phyloP scores from a whole-genome alignment of 2,888 invertebrate genomes.

The Diogma glabrata region DNA sequence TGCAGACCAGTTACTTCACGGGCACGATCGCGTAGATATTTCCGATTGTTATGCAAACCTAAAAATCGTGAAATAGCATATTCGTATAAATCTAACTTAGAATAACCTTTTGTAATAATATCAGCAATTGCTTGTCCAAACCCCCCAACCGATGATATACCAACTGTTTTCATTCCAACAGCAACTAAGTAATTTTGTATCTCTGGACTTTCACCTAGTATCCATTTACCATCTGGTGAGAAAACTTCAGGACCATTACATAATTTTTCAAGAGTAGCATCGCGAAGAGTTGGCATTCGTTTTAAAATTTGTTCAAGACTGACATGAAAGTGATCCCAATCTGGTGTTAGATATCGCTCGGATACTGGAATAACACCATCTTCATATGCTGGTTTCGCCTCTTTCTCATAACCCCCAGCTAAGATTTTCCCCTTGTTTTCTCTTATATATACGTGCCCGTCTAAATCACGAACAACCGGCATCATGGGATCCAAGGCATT shows the following conservation, averaged over 20 bases:
- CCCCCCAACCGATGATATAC: slow-evolving; percentile 91
- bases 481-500: slow-evolving; percentile 64
- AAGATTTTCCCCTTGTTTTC: slow-evolving; percentile 75
- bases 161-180: slow-evolving; percentile 92
- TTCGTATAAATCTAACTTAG: slow-evolving; percentile 75
- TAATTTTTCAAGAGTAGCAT: slow-evolving; percentile 64
- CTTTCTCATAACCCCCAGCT: slow-evolving; percentile 84
- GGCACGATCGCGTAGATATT: slow-evolving; percentile 82
- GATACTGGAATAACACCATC: slow-evolving; percentile 57
- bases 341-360: slow-evolving; percentile 62
- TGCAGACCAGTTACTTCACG: slow-evolving; percentile 76
- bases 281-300: slow-evolving; percentile 67
- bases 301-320: slow-evolving; percentile 74
- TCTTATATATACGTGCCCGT: slow-evolving; percentile 76
- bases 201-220: slow-evolving; percentile 89
- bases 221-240: slow-evolving; percentile 94
- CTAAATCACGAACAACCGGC: slow-evolving; percentile 80
- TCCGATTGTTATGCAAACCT: slow-evolving; percentile 87
- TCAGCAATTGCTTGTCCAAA: slow-evolving; percentile 86
- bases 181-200: slow-evolving; percentile 83
- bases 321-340: slow-evolving; percentile 95
- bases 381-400: slow-evolving; percentile 83
- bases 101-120: slow-evolving; percentile 70
- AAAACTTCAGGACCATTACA: slow-evolving; percentile 89
- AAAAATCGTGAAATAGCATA: slow-evolving; percentile 82